These are phyloP conservation scores for Petrocephalus microphthalmus DNA, from an alignment of 2,113 vertebrate species.

Conservation along the genomic window DNA sequence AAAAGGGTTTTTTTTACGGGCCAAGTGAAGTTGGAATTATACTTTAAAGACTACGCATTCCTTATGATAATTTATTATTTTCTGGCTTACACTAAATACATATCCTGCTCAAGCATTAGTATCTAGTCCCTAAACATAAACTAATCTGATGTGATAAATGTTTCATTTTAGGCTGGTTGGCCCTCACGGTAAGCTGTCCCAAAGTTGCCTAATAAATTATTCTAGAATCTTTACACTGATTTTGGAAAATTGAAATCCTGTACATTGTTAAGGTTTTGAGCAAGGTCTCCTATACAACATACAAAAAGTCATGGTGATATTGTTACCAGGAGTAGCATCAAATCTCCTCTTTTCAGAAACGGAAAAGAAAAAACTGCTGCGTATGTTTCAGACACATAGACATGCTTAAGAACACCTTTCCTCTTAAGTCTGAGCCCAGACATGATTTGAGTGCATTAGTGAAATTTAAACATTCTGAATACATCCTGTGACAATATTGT, in stretches of 20 bases:
- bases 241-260: not conserved
- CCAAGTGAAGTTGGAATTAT: not conserved
- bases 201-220: not conserved
- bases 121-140: not conserved
- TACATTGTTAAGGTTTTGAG: not conserved
- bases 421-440: not conserved
- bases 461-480: not conserved
- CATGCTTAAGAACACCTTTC: not conserved
- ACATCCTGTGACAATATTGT: not conserved
- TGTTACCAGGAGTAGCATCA: not conserved
- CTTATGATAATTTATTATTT: not conserved
- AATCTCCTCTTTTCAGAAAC: not conserved
- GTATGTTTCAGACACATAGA: not conserved
- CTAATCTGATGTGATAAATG: not conserved
- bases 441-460: not conserved
- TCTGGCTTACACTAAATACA: not conserved
- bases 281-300: not conserved
- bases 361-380: not conserved
- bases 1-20: not conserved
- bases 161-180: not conserved
- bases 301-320: not conserved
- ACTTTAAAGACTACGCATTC: not conserved
- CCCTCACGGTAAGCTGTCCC: not conserved
- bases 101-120: not conserved
- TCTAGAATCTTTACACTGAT: not conserved